phyloP scores from a whole-genome alignment of 2,888 invertebrate species.

The Xanthostigma xanthostigma region DNA sequence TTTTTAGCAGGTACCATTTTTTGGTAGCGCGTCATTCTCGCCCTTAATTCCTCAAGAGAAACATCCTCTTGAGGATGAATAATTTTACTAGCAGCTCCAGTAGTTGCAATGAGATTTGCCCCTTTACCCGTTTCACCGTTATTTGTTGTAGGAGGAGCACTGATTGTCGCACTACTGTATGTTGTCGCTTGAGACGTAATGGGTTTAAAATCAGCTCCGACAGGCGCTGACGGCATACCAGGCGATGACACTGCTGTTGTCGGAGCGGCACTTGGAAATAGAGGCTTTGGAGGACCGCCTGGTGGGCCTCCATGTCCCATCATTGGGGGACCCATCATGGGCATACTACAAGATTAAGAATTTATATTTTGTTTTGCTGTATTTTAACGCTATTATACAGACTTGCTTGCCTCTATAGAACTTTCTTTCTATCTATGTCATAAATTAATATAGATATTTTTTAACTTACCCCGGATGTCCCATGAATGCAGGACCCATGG shows the following conservation, averaged over 20 bases:
- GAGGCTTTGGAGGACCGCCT: conserved; percentile 48
- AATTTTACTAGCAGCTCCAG: conserved; percentile 75
- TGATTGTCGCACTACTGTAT: conserved; percentile 55
- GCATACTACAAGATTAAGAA: conserved; percentile 26
- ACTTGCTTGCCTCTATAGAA: too few relatives aligned
- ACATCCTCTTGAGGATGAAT: conserved; percentile 89
- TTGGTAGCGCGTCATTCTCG: conserved; percentile 53
- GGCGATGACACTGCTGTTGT: conserved; percentile 36
- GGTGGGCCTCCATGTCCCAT: conserved; percentile 33
- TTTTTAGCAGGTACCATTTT: conserved; percentile 25
- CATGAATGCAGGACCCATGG: conserved; percentile 65
- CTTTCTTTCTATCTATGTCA: too few relatives aligned
- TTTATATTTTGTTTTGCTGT: too few relatives aligned
- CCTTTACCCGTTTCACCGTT: conserved; percentile 24
- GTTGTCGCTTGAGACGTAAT: conserved; percentile 29
- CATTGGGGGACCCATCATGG: conserved; percentile 39
- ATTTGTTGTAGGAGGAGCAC: conserved; percentile 51
- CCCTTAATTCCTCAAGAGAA: conserved; percentile 72
- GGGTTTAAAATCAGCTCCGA: conserved; percentile 45
- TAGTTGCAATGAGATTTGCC: conserved; percentile 49
- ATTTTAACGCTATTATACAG: too few relatives aligned
- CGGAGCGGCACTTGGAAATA: conserved; percentile 68
- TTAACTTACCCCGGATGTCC: conserved; percentile 39
- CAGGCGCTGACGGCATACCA: conserved; percentile 32
- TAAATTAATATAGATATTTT: too few relatives aligned